Base-by-base conservation (phyloP, 2,888 invertebrate genomes). In the Arctia plantaginis region DNA sequence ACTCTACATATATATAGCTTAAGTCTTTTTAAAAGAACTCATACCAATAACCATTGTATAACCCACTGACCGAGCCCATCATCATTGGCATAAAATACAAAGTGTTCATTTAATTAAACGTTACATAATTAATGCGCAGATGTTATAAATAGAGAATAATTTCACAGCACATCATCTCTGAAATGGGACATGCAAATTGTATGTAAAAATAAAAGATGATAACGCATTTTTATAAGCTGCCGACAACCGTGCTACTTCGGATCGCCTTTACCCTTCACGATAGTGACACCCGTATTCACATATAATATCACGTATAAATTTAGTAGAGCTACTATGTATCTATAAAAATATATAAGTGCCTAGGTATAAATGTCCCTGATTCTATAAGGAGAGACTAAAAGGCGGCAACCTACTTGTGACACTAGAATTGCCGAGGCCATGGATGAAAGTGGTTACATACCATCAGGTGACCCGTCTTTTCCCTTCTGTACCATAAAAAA, bases 101-200 rank as follows among this genome's bases (percentile, higher is more conserved):
- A 84, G 82, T 90, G 90, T 88, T 69, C 18, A 59, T 59, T 69
- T 69, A 59, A 59, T 30, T 13, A 64, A 70, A 44, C 27, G 23
- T 84, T 88, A 90, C 87, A 90, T 91, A 92, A 91, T 89, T 87
- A 89, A 91, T 89, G 90, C 87, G 83, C 86, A 88, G 89, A 90
- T 88, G 89, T 89, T 89, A 92, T 94, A 93, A 94, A 93, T 94
- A 92, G 86, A 89, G 91, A 89, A 93, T 94, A 93, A 94, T 94
- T 93, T 92, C 86, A 88, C 84, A 92, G 93, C 93, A 91, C 91
- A 94, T 94, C 94, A 94, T 93, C 91, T 93, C 93, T 92, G 91
- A 89, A 94, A 92, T 93, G 93, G 92, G 90, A 93, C 93, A 94
- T 95, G 95, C 94, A 94, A 95, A 95, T 95, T 94, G 91, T 89